Conservation (phyloP, 2,113 vertebrate species). For the Zapus hudsonius region DNA sequence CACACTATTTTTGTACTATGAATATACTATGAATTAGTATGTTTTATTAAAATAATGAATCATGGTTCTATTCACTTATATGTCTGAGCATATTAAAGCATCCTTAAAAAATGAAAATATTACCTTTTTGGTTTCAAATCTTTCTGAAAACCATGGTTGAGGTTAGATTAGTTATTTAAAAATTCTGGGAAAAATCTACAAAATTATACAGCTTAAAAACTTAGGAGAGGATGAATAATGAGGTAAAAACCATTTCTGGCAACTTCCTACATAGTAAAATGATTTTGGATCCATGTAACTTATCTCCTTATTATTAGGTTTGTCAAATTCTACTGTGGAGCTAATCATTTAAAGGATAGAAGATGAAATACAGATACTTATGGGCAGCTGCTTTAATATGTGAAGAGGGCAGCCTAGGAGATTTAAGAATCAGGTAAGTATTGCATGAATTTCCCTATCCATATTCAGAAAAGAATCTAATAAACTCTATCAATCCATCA, state of each 20-base stretch:
- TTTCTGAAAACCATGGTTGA: slow-evolving; percentile 29
- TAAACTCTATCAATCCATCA: neutral
- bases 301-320: neutral
- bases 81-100: slow-evolving; percentile 19
- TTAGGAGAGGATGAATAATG: slow-evolving; percentile 14
- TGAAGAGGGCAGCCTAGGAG: neutral
- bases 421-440: neutral
- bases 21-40: slow-evolving; percentile 52
- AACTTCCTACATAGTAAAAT: neutral
- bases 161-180: slow-evolving; percentile 64
- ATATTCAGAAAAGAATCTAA: neutral
- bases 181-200: slow-evolving; percentile 40
- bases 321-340: neutral
- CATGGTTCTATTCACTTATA: slow-evolving; percentile 40
- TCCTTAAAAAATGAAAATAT: slow-evolving; percentile 60
- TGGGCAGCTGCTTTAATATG: neutral
- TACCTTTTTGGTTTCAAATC: slow-evolving; percentile 43
- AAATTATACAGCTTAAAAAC: slow-evolving; percentile 44
- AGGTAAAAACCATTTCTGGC: slow-evolving; percentile 16
- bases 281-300: neutral
- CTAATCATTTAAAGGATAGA: slow-evolving; percentile 1
- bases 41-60: slow-evolving; percentile 38
- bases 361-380: neutral
- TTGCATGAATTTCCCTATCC: neutral
- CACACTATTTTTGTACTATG: slow-evolving; percentile 20